phyloP scores from a whole-genome alignment of 2,797 vertebrate species.

The Taeniopygia guttata region DNA sequence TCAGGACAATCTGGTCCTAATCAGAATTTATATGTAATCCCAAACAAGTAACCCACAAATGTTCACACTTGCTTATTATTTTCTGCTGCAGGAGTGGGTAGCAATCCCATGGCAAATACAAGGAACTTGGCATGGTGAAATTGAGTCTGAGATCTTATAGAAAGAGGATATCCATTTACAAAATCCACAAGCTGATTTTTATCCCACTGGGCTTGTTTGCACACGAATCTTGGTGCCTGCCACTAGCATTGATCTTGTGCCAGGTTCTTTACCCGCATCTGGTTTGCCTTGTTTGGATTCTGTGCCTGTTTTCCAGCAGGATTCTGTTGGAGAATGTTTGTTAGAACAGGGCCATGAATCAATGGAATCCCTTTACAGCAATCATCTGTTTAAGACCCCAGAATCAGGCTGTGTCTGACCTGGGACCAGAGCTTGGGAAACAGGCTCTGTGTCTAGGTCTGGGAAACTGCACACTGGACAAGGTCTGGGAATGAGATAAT shows the following conservation, averaged over 20 bases:
- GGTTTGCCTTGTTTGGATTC: not conserved
- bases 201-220: not conserved
- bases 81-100: not conserved
- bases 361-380: too few relatives aligned
- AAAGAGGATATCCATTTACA: not conserved
- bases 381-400: too few relatives aligned
- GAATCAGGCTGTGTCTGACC: too few relatives aligned
- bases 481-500: too few relatives aligned
- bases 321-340: too few relatives aligned
- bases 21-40: not conserved
- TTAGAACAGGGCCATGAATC: too few relatives aligned
- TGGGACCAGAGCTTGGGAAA: too few relatives aligned
- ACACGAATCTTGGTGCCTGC: not conserved
- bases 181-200: not conserved
- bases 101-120: not conserved
- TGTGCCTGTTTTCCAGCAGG: not conserved
- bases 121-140: not conserved
- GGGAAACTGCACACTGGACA: too few relatives aligned
- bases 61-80: not conserved
- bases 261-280: rapidly evolving
- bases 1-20: not conserved
- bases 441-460: too few relatives aligned
- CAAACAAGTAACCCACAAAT: not conserved
- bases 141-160: not conserved
- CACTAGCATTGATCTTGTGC: not conserved